Evolutionary conservation across 2,888 invertebrate genomes (phyloP).

Genomic region (Masnerella sp.): DNA sequence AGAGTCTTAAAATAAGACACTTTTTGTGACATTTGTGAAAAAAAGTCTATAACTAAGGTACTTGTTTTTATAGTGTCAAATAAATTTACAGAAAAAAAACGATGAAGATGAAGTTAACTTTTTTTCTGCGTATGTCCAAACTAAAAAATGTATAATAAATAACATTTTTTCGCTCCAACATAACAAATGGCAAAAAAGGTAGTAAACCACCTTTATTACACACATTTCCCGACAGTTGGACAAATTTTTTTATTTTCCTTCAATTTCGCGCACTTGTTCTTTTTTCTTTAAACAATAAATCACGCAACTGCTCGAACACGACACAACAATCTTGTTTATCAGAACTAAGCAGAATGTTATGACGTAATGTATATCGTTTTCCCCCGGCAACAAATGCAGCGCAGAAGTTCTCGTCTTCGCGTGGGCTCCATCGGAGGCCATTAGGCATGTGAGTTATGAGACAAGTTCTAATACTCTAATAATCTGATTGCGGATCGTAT

Average conservation of each 20-base stretch:
- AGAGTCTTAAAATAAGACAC: no score
- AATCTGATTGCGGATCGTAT: conserved; percentile 75
- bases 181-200: no score
- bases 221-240: no score
- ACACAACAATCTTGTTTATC: conserved; percentile 52
- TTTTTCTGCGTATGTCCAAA: no score
- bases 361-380: conserved; percentile 52
- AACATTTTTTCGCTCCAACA: no score
- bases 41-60: no score
- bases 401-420: conserved; percentile 61
- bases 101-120: no score
- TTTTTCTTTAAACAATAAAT: conserved; percentile 37
- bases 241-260: not conserved
- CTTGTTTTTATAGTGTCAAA: no score
- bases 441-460: conserved; percentile 76
- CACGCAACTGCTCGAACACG: conserved; percentile 22
- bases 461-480: conserved; percentile 77
- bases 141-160: no score
- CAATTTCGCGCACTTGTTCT: not conserved
- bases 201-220: no score
- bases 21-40: no score
- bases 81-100: no score
- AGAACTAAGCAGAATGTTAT: conserved; percentile 45
- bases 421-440: conserved; percentile 65
- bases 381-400: conserved; percentile 72